phyloP scores from a whole-genome alignment of 2,797 vertebrate species.

The Gymnothorax reevesii region DNA sequence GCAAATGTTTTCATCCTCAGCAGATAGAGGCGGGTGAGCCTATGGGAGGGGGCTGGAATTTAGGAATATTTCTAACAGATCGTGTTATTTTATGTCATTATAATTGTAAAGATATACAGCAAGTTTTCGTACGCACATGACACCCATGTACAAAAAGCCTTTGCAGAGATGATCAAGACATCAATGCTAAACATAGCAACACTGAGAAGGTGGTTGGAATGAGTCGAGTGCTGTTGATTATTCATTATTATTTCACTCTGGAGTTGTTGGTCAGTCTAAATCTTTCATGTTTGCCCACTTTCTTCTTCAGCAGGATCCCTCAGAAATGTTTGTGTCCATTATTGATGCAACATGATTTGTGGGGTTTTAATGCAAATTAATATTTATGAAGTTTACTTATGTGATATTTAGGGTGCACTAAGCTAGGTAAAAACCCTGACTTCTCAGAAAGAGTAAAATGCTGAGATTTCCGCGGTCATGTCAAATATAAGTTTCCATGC shows the following conservation, averaged over 20 bases:
- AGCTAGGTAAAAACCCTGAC: not conserved
- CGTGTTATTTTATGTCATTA: constrained; percentile 1
- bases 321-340: not conserved
- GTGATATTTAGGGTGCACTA: not conserved
- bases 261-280: not conserved
- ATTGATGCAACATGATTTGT: not conserved
- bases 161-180: not conserved
- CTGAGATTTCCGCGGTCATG: not conserved
- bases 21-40: constrained; percentile 30
- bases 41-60: constrained; percentile 16
- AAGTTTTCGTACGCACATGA: not conserved
- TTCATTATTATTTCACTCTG: not conserved
- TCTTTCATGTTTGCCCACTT: not conserved
- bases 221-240: not conserved
- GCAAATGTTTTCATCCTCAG: constrained; percentile 51
- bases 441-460: not conserved
- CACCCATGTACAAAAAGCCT: not conserved
- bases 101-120: not conserved
- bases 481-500: not conserved
- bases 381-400: not conserved
- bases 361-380: not conserved
- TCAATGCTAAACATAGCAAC: not conserved
- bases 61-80: not conserved
- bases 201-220: not conserved
- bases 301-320: not conserved